Percentiles rank a stretch among this genome's conserved stretches.
phyloP scores from a whole-genome alignment of 2,113 vertebrate genomes.

The Turdus rufiventris region DNA sequence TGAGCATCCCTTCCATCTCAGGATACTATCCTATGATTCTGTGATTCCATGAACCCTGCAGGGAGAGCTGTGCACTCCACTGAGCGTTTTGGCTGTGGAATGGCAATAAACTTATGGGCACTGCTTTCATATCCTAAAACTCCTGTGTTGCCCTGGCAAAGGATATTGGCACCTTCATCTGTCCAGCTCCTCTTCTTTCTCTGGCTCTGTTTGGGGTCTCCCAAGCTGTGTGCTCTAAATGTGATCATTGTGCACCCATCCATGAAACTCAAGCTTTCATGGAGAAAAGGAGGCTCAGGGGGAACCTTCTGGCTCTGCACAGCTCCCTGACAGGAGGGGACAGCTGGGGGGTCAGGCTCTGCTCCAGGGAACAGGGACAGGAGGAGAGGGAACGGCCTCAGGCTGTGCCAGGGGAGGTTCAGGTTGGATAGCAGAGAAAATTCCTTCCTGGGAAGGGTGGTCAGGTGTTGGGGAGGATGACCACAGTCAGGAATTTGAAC shows the following conservation, averaged over 20 bases:
- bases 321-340: not conserved
- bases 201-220: not conserved
- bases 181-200: not conserved
- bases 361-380: not conserved
- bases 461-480: not conserved
- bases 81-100: not conserved
- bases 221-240: fast-evolving
- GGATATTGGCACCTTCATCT: fast-evolving
- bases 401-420: fast-evolving
- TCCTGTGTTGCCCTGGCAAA: not conserved
- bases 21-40: not conserved
- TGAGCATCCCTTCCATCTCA: not conserved
- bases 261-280: fast-evolving
- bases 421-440: not conserved
- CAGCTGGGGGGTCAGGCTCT: fast-evolving
- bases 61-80: fast-evolving
- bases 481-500: not conserved
- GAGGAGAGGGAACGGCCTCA: fast-evolving
- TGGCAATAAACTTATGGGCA: not conserved
- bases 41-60: not conserved
- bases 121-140: not conserved
- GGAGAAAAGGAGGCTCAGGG: not conserved
- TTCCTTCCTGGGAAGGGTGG: not conserved
- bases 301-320: not conserved
- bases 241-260: not conserved